Conservation (phyloP, 2,888 invertebrate genomes). For the Eurois occulta region DNA sequence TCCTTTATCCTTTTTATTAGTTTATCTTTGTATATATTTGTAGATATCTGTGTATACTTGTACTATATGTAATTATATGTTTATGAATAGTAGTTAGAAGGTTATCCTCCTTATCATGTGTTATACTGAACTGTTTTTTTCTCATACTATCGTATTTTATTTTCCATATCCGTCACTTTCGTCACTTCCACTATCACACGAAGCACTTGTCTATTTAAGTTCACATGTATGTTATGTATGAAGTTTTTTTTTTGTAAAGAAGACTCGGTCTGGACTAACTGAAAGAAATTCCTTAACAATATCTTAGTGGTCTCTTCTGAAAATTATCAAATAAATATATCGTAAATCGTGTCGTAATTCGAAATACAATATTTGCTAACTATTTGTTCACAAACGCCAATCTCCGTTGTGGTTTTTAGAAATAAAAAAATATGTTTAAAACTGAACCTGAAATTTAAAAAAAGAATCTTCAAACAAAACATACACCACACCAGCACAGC, state of each 20-base stretch:
- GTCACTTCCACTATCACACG: conserved; percentile 33
- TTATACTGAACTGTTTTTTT: background rate
- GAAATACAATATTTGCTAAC: conserved; percentile 7
- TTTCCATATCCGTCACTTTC: conserved; percentile 22
- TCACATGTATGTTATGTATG: conserved; percentile 32
- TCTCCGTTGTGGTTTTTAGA: background rate
- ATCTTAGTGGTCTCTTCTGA: background rate
- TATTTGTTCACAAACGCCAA: background rate
- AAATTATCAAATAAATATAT: background rate
- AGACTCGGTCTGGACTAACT: background rate
- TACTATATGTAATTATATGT: conserved; percentile 13
- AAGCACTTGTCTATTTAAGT: conserved; percentile 38
- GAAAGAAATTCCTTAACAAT: background rate
- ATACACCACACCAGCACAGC: conserved; percentile 48
- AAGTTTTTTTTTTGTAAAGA: conserved; percentile 12
- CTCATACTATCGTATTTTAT: conserved; percentile 3
- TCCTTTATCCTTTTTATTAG: conserved; percentile 21
- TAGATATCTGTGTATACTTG: conserved; percentile 47
- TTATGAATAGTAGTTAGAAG: conserved; percentile 3
- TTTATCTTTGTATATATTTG: conserved; percentile 46
- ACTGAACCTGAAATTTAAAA: background rate
- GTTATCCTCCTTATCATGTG: conserved; percentile 4
- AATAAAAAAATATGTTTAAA: background rate
- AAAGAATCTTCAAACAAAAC: conserved; percentile 23
- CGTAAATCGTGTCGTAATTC: conserved; percentile 7